phyloP scores from a whole-genome alignment of 2,113 vertebrate genomes.

The Neogobius melanostomus region DNA sequence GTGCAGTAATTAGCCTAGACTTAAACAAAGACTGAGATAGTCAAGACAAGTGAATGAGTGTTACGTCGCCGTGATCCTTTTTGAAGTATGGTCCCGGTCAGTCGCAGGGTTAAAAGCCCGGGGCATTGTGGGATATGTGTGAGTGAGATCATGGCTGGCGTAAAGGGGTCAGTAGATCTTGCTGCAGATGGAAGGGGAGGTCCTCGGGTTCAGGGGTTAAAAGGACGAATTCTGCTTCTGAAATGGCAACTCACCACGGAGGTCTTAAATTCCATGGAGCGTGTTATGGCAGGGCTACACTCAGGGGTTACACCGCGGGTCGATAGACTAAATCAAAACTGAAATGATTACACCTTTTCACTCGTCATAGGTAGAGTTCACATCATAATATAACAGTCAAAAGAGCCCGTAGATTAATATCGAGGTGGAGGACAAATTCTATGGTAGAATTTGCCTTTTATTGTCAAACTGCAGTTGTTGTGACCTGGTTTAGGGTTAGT shows the following conservation, averaged over 20 bases:
- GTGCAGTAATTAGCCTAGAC: background rate
- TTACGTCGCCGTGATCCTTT: constrained; percentile 17
- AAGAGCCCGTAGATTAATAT: too few species aligned
- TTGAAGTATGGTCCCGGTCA: constrained; percentile 6
- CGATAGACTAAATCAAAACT: background rate
- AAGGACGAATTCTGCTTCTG: constrained; percentile 35
- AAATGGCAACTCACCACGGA: constrained; percentile 19
- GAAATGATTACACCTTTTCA: background rate
- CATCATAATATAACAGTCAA: too few species aligned
- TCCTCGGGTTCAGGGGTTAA: constrained; percentile 33
- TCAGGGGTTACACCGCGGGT: background rate
- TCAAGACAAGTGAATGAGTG: background rate
- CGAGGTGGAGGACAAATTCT: too few species aligned
- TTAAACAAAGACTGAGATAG: background rate
- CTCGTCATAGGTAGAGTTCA: too few species aligned
- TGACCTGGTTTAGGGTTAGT: too few species aligned
- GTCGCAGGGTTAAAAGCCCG: constrained; percentile 27
- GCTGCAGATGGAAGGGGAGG: constrained; percentile 21
- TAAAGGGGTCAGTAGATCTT: constrained; percentile 34
- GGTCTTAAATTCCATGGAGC: constrained; percentile 10
- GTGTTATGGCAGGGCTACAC: background rate
- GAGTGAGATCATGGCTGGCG: constrained; percentile 28
- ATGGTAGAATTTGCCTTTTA: too few species aligned
- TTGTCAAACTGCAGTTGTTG: too few species aligned
- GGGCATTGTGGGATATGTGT: constrained; percentile 2